These are phyloP conservation scores for pig (Sus scrofa) DNA, from an alignment of 2,113 vertebrate species.

Conservation along the genomic window DNA sequence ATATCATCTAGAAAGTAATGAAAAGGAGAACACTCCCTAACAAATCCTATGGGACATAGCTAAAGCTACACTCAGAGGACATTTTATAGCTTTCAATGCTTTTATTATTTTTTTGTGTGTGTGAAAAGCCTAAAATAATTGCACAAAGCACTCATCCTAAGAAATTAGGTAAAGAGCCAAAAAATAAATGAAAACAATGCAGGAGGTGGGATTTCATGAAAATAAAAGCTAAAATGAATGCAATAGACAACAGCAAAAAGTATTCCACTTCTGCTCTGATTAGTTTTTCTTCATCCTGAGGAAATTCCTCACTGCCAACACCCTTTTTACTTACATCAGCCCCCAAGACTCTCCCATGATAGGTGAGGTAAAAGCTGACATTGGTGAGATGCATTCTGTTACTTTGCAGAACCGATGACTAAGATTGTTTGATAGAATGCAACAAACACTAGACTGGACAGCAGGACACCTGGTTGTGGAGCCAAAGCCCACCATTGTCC, in stretches of 20 bases:
- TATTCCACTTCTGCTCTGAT: neutral
- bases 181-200: constrained; percentile 55
- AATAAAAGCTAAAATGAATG: constrained; percentile 33
- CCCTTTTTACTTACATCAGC: neutral
- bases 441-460: neutral
- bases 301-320: accelerated
- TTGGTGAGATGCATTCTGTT: neutral
- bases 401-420: neutral
- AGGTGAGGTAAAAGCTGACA: neutral
- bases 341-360: neutral
- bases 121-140: constrained; percentile 46
- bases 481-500: neutral
- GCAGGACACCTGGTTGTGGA: neutral
- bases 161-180: constrained; percentile 35
- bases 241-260: neutral
- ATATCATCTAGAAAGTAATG: neutral
- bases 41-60: neutral
- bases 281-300: neutral
- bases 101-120: neutral
- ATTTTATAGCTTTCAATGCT: neutral
- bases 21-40: neutral
- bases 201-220: constrained; percentile 38
- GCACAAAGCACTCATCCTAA: neutral
- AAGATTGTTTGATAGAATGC: neutral
- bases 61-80: constrained; percentile 63